A percentile compares a stretch with the other conserved stretches of the same genome.
phyloP scores from a whole-genome alignment of 2,113 vertebrate genomes.

The Pollimyrus isidori region DNA sequence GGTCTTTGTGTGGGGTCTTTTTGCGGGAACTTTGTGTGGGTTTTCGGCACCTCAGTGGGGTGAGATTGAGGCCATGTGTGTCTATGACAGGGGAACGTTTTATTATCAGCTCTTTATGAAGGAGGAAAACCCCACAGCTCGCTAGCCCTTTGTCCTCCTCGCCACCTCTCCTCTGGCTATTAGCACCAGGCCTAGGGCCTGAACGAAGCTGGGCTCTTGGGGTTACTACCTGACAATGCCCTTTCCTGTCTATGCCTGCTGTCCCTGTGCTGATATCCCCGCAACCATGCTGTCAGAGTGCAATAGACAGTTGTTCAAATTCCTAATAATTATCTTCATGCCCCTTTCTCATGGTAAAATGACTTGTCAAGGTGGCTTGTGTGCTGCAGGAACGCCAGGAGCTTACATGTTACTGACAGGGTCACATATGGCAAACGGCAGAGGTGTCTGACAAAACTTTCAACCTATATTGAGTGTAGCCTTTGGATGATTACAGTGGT shows the following conservation, averaged over 20 bases:
- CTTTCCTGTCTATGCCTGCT: neutral
- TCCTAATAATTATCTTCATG: neutral
- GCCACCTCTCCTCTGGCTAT: neutral
- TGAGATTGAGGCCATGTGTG: neutral
- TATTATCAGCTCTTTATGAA: neutral
- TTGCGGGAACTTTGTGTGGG: neutral
- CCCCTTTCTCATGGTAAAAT: neutral
- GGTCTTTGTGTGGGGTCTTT: neutral
- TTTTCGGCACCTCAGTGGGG: neutral
- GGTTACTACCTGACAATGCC: neutral
- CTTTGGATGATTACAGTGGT: neutral
- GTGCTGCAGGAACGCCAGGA: neutral
- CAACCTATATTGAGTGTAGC: neutral
- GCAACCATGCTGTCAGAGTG: neutral
- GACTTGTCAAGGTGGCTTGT: neutral
- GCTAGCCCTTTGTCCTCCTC: neutral
- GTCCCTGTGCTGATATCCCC: neutral
- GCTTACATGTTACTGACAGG: neutral
- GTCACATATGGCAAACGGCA: neutral
- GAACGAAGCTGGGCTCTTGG: neutral
- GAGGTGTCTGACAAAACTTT: neutral
- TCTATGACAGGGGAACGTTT: neutral
- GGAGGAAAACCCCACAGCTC: neutral
- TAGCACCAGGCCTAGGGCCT: neutral
- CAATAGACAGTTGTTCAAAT: neutral